Evolutionary conservation across 2,888 invertebrate species (phyloP), one percentile per base, ranked within the genome.

Genomic region (Andrena praecox): DNA sequence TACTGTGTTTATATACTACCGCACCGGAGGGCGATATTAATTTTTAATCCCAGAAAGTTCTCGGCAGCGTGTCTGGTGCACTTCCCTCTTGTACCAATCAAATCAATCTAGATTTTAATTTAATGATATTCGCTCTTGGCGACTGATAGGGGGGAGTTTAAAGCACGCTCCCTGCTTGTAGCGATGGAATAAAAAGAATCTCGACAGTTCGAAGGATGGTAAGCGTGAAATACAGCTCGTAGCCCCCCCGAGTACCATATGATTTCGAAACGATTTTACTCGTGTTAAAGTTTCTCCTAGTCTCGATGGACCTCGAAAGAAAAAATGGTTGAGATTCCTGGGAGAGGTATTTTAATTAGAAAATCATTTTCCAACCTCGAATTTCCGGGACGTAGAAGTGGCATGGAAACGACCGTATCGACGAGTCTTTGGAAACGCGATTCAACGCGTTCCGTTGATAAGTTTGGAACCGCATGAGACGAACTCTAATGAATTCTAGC

Each of bases 261-360:
- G 76, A 76, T 71, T 60, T 52, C 75, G 70, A 60, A 54, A 66
- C 63, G 56, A 77, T 72, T 76, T 67, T 42, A n/a, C 59, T 76
- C 27, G 8, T 31, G 35, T 12, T 35, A 63, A 78, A 48, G 71
- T 78, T 68, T 29, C 60, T 33, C 62, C 62, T 33, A 54, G 56
- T 67, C 76, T 24, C 56, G 6, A 12, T 16, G 56, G 71, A 33
- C 16, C n/a, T 35, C 7, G 6, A 12, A 10, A 5, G 74, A 56
- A 56, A 74, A 62, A 64, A 60, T 29, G 50, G n/a, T 56, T 16
- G 29, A 52, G 64, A 20, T 35, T 24, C 42, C 6, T 16, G 29
- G 1, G 33, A 54, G 62, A 54, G 48, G 20, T 24, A 29, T 56
- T 59, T 29, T 33, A 33, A 16, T 2, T 24, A 8, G 8, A 16